Percentiles rank a stretch among this genome's conserved stretches.
Conservation (phyloP, 2,113 vertebrate species). For the Erythrolamprus reginae region DNA sequence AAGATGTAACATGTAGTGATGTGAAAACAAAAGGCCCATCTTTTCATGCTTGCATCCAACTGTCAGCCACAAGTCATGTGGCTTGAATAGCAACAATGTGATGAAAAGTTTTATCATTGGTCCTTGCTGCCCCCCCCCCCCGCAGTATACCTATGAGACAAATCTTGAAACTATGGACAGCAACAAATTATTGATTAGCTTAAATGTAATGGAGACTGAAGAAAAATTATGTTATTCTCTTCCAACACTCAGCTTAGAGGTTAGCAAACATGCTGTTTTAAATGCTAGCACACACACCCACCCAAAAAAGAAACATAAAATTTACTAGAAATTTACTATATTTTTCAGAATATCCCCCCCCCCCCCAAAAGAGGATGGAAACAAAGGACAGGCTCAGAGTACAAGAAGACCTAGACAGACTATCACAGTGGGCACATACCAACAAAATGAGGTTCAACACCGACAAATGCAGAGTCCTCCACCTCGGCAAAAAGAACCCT, state of each 20-base stretch:
- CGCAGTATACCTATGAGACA: not conserved
- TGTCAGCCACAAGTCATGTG: not conserved
- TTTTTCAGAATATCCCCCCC: no score
- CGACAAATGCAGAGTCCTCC: no score
- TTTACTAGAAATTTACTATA: no score
- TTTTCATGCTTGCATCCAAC: not conserved
- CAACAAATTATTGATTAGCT: not conserved
- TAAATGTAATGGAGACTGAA: not conserved
- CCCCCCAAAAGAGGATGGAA: no score
- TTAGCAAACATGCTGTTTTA: not conserved
- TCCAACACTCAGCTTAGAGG: not conserved
- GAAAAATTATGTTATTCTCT: not conserved
- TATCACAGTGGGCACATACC: no score
- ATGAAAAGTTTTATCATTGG: not conserved
- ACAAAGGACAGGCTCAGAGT: no score
- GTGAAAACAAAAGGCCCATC: not conserved
- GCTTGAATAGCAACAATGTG: not conserved
- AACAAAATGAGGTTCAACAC: no score
- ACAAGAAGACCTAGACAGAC: no score
- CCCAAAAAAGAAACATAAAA: no score
- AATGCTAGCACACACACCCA: no score
- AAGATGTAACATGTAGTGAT: not conserved
- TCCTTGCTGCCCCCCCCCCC: not conserved
- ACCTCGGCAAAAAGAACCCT: no score
- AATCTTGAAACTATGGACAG: not conserved